Percentiles rank a stretch among this genome's conserved stretches.
phyloP scores from a whole-genome alignment of 2,113 vertebrate species.

The Coregonus clupeaformis region DNA sequence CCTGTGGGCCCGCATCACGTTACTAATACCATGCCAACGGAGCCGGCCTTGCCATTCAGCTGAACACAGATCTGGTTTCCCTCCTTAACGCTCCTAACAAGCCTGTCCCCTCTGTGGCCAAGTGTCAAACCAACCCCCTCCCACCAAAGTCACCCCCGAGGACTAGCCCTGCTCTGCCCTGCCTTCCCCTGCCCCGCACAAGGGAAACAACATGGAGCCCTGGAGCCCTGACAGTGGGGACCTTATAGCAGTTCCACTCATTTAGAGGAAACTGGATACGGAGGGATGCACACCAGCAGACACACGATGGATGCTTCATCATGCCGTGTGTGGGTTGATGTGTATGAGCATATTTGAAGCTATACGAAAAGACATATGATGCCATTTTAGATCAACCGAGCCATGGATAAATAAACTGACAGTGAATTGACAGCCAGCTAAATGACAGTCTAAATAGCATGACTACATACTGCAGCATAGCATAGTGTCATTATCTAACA shows the following conservation, averaged over 20 bases:
- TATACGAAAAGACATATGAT: no score
- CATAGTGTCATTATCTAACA: no score
- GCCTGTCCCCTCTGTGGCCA: constrained; percentile 62
- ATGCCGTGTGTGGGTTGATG: constrained; percentile 2
- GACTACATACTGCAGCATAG: no score
- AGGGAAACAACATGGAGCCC: not conserved
- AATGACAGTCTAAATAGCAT: no score
- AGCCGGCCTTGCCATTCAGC: constrained; percentile 57
- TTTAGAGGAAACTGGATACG: constrained; percentile 19
- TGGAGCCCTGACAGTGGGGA: not conserved
- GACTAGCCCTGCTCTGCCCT: constrained; percentile 20
- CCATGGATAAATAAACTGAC: no score
- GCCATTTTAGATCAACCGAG: no score
- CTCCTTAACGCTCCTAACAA: constrained; percentile 73
- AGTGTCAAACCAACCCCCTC: constrained; percentile 55
- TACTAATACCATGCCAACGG: constrained; percentile 65
- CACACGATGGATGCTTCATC: constrained; percentile 61
- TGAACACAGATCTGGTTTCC: constrained; percentile 71
- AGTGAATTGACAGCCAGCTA: no score
- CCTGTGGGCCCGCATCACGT: constrained; percentile 47
- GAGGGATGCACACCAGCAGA: constrained; percentile 27
- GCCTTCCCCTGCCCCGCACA: constrained; percentile 4
- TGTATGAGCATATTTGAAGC: no score
- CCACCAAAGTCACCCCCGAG: constrained; percentile 68
- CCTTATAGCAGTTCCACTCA: constrained; percentile 24